Evolutionary conservation across 2,113 vertebrate species (phyloP).

Genomic region (Polypterus bichir): DNA sequence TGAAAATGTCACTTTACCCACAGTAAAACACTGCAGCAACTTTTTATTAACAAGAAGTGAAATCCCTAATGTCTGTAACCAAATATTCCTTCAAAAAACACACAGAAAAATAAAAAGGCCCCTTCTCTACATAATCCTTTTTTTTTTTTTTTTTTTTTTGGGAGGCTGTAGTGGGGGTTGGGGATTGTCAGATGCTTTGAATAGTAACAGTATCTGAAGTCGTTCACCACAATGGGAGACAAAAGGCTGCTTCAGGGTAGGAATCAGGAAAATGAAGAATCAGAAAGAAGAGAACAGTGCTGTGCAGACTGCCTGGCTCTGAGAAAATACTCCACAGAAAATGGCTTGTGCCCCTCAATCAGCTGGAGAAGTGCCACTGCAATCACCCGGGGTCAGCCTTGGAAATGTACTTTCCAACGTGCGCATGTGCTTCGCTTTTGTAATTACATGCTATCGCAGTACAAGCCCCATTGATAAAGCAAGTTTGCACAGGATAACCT

Average conservation of each 20-base stretch:
- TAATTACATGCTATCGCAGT: no score
- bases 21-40: conserved; percentile 22
- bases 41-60: conserved; percentile 21
- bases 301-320: conserved; percentile 16
- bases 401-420: background rate
- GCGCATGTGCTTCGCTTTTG: no score
- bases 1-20: conserved; percentile 22
- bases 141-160: conserved; percentile 20
- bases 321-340: conserved; percentile 20
- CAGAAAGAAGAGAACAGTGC: conserved; percentile 13
- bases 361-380: conserved; percentile 13
- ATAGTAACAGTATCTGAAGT: conserved; percentile 29
- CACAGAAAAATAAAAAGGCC: conserved; percentile 11
- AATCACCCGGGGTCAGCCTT: background rate
- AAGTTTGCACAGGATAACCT: no score
- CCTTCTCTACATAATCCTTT: conserved; percentile 20
- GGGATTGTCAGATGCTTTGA: conserved; percentile 27
- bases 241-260: conserved; percentile 1
- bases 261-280: conserved; percentile 5
- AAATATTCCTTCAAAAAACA: conserved; percentile 23
- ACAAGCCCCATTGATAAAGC: no score
- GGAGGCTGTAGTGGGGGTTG: background rate
- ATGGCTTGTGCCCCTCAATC: conserved; percentile 9
- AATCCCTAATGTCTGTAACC: conserved; percentile 27
- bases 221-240: conserved; percentile 18